Percentiles rank a stretch among this genome's conserved stretches.
These are phyloP conservation scores for Stercorarius parasiticus DNA, from an alignment of 2,113 vertebrate genomes.

Conservation along the genomic window DNA sequence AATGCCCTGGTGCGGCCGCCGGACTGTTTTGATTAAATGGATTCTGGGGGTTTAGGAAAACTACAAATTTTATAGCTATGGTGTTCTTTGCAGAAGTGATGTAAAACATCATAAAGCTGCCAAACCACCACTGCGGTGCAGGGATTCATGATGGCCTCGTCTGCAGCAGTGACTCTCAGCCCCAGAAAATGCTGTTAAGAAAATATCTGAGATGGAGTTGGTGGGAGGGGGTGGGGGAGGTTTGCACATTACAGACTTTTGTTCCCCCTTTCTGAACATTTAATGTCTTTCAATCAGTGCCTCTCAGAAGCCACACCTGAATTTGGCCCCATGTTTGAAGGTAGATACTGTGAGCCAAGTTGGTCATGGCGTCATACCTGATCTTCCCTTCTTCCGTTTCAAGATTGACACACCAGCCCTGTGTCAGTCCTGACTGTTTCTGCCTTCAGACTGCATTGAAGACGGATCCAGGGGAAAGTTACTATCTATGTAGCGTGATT, in stretches of 20 bases:
- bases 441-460: not conserved
- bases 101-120: constrained; percentile 76
- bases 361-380: not conserved
- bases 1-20: not conserved
- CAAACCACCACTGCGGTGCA: not conserved
- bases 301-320: not conserved
- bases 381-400: not conserved
- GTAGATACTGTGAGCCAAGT: not conserved
- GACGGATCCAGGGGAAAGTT: not conserved
- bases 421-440: not conserved
- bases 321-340: not conserved
- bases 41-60: constrained; percentile 76
- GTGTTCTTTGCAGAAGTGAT: constrained; percentile 71
- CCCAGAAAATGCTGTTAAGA: not conserved
- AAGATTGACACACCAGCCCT: not conserved
- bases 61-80: constrained; percentile 69
- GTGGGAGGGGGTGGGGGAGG: rapidly evolving
- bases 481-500: not conserved
- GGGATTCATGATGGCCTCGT: constrained; percentile 22
- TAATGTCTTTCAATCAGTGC: rapidly evolving
- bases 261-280: not conserved
- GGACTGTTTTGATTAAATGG: constrained; percentile 76
- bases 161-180: constrained; percentile 1
- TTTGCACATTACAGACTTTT: not conserved
- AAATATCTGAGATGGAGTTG: not conserved